These are phyloP conservation scores for Amphimallon solstitiale DNA, from an alignment of 2,888 invertebrate species.

Conservation along the genomic window DNA sequence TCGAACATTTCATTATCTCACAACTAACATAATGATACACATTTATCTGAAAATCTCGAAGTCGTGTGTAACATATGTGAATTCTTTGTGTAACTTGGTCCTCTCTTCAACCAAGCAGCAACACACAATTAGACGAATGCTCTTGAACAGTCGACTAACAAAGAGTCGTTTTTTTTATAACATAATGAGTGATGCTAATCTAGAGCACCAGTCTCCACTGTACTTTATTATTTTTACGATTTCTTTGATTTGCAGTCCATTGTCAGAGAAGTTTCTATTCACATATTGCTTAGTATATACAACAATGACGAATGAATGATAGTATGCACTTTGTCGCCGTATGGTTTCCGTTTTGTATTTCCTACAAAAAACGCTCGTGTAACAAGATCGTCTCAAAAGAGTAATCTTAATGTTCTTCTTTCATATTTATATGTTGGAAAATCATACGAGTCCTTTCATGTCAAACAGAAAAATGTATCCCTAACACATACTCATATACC, in stretches of 20 bases:
- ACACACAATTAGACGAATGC: constrained; percentile 28
- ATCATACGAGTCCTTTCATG: not conserved
- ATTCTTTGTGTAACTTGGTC: constrained; percentile 32
- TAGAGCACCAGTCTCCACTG: constrained; percentile 37
- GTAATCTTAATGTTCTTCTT: constrained; percentile 3
- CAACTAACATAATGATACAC: constrained; percentile 35
- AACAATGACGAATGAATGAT: constrained; percentile 27
- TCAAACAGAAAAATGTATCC: not conserved
- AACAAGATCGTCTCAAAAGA: constrained; percentile 19
- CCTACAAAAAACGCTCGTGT: constrained; percentile 1
- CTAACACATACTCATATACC: not conserved
- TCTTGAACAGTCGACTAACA: constrained; percentile 44
- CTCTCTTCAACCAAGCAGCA: constrained; percentile 18
- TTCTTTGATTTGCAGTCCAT: constrained; percentile 31
- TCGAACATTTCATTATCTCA: constrained; percentile 37
- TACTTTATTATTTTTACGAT: constrained; percentile 28
- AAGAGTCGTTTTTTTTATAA: constrained; percentile 41
- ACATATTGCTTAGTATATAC: constrained; percentile 33
- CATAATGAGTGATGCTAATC: constrained; percentile 45
- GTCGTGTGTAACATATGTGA: constrained; percentile 39
- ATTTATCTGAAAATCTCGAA: constrained; percentile 39
- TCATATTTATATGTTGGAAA: not conserved
- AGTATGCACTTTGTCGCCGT: constrained; percentile 19
- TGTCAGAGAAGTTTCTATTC: constrained; percentile 26
- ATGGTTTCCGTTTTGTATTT: constrained; percentile 19